These are phyloP conservation scores for Cyprinodon variegatus DNA, from an alignment of 2,113 vertebrate species.

Conservation along the genomic window DNA sequence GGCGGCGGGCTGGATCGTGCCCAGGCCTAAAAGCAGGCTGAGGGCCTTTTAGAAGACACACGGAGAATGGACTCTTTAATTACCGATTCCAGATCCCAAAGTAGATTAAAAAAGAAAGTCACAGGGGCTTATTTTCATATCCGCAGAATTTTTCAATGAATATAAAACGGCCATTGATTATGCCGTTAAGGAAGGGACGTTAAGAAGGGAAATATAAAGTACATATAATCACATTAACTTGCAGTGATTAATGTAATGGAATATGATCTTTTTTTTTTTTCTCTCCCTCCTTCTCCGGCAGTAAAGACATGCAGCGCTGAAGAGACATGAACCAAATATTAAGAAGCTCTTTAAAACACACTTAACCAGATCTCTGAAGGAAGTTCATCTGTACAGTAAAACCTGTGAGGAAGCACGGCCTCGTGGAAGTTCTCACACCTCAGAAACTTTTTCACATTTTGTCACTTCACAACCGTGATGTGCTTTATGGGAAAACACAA, in stretches of 20 bases:
- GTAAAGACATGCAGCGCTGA: constrained; percentile 55
- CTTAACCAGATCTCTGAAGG: constrained; percentile 56
- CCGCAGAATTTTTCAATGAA: constrained; percentile 72
- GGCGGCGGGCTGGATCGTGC: constrained; percentile 67
- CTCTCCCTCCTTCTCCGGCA: constrained; percentile 43
- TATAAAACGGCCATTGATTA: constrained; percentile 76
- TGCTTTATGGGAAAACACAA: too few species aligned
- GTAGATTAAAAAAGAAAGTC: constrained; percentile 65
- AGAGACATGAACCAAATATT: constrained; percentile 66
- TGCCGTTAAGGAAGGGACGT: constrained; percentile 62
- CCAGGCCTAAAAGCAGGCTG: constrained; percentile 74
- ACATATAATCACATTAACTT: constrained; percentile 77
- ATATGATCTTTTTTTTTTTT: constrained; percentile 54
- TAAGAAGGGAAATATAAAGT: constrained; percentile 71
- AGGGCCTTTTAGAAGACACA: constrained; percentile 73
- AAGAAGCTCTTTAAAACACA: constrained; percentile 67
- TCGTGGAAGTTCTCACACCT: not conserved
- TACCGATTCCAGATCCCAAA: constrained; percentile 69
- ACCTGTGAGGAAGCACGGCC: constrained; percentile 17
- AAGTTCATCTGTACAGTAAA: constrained; percentile 39
- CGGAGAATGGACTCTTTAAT: constrained; percentile 72
- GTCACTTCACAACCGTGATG: too few species aligned
- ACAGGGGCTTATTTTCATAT: constrained; percentile 72
- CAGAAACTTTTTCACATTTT: not conserved
- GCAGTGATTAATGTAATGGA: constrained; percentile 73